phyloP scores from a whole-genome alignment of 1,140 invertebrate genomes.

The Ooceraea biroi region DNA sequence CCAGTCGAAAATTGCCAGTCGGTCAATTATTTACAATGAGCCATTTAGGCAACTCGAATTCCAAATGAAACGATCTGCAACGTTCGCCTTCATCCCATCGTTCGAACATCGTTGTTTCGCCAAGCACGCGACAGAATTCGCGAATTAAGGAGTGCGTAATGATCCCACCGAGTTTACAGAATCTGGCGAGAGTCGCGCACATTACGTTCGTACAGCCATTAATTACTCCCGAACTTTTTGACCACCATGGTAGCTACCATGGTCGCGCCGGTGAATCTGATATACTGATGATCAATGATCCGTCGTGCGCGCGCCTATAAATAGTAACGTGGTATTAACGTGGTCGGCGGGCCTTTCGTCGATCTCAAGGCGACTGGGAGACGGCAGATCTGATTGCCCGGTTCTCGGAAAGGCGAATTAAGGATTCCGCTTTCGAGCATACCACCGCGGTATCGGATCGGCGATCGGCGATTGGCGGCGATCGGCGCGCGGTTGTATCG shows the following conservation, averaged over 20 bases:
- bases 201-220: conserved; percentile 34
- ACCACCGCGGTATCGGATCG: conserved; percentile 41
- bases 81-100: no score
- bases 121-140: neutral
- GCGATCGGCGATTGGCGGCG: conserved; percentile 31
- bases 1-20: neutral
- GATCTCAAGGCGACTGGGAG: conserved; percentile 66
- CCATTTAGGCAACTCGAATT: neutral
- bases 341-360: conserved; percentile 61
- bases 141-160: neutral
- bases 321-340: conserved; percentile 62
- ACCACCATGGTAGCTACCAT: conserved; percentile 42
- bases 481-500: conserved; percentile 66
- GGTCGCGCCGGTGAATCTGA: conserved; percentile 49
- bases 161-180: neutral
- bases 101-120: neutral
- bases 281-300: conserved; percentile 62
- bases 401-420: conserved; percentile 74
- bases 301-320: conserved; percentile 56
- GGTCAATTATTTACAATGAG: neutral
- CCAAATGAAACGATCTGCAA: no score
- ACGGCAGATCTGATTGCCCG: conserved; percentile 61
- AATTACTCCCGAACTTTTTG: conserved; percentile 31
- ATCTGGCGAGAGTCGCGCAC: conserved; percentile 29
- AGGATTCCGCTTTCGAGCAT: conserved; percentile 69